Evolutionary conservation across 2,888 invertebrate species (phyloP), one percentile per base, ranked within the genome.

Genomic region (Lordiphosa fenestrarum): DNA sequence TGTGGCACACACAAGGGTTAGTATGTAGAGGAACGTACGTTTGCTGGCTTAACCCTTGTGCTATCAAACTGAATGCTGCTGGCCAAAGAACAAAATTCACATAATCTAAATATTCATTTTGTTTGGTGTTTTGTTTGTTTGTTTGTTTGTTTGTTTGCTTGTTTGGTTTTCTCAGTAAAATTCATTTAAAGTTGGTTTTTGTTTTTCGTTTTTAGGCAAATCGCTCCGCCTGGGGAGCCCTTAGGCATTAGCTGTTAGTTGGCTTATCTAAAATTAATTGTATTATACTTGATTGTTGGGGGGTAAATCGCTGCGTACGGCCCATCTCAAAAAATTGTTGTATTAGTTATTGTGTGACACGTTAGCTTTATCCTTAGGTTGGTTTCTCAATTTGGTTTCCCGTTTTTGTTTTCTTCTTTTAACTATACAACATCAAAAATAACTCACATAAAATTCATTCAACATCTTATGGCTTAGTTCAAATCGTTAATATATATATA

Each of bases 371-470:
- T 33, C 9, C 15, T 44, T n/a, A 50, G 19, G 50, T 59, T 50
- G 47, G 39, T 54, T 56, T 54, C 35, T 55, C 62, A 25, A 58
- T 49, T 59, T 53, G 49, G 10, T 44, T 54, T 37, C 25, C 15
- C 15, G 15, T 15, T 15, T 15, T 51, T 37, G 23, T 37, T 56
- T 53, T 48, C 7, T 12, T 23, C 50, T 56, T 33, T 3, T 59
- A 82, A 78, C 70, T 70, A 65, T 66, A 68, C 69, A 84, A 81
- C 81, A 71, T 78, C 67, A 62, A 73, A 68, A 73, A 73, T 73
- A 84, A 84, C 69, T 73, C 78, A 71, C 77, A 83, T 81, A 76
- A 69, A 80, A 72, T 73, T 71, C 25, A 61, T 75, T 77, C 71
- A 84, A 78, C 84, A 73, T 73, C 69, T 73, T 76, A 81, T 53